Conservation (phyloP, 2,797 vertebrate species). For the Petrocephalus schoutedeni region DNA sequence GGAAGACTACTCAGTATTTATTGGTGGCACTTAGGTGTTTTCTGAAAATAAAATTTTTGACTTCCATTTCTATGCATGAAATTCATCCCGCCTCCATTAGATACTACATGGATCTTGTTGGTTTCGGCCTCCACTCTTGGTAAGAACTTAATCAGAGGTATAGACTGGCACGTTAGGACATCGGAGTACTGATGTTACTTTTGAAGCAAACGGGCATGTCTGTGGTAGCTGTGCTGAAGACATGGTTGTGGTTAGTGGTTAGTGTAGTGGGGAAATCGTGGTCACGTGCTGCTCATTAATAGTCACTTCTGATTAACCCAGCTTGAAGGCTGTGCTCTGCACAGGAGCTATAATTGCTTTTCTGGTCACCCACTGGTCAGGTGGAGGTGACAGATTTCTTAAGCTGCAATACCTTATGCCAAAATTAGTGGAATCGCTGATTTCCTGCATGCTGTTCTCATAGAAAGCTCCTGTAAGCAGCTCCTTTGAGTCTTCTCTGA, state of each 20-base stretch:
- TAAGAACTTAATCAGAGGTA: background rate
- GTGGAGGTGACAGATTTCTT: background rate
- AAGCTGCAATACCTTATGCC: background rate
- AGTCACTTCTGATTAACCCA: background rate
- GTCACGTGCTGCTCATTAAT: background rate
- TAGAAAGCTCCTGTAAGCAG: background rate
- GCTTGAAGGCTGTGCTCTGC: background rate
- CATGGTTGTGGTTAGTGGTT: background rate
- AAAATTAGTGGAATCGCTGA: background rate
- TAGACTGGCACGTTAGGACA: background rate
- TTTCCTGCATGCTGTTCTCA: background rate
- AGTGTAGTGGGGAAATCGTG: background rate
- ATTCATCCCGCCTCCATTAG: background rate
- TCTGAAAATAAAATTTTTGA: background rate
- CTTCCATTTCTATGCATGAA: background rate
- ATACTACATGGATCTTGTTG: background rate
- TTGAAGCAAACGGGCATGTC: background rate
- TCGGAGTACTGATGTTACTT: background rate
- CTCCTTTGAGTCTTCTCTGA: background rate
- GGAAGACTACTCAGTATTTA: background rate
- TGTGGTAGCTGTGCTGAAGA: background rate
- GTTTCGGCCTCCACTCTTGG: background rate
- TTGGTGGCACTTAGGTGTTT: background rate
- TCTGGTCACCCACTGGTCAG: background rate
- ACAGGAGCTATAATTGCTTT: background rate